Evolutionary conservation across 2,888 invertebrate species (phyloP), one percentile per base, ranked within the genome.

Genomic region (Chromoteleia sp.): DNA sequence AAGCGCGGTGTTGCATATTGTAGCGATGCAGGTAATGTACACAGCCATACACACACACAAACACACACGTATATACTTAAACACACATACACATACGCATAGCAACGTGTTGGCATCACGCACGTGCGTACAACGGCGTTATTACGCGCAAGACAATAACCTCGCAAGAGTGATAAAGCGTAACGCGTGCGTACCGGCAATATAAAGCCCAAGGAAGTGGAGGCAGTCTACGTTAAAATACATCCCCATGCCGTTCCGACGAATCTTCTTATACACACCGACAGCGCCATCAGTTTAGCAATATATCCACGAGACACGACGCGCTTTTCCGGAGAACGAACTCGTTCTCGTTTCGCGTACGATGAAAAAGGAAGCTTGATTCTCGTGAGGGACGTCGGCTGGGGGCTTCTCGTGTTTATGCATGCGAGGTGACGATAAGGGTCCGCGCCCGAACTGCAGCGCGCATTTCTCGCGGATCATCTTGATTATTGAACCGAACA

Each of bases 101-200:
- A 65, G 75, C 58, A 75, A 80, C 70, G 80, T 58, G 68, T 75
- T 21, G 63, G 61, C 58, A 75, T 59, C 75, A 81, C 81, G 75
- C 75, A 81, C 70, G 76, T 81, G 76, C 76, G 71, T 79, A 73
- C 36, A 52, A n/a, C 54, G 71, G 67, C 77, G 74, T 81, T 83
- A 84, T 83, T 78, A 85, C 86, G 84, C 85, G 84, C 85, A 82
- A 88, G 88, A 89, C 87, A 89, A 89, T 88, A 88, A 88, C 86
- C 86, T 85, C 84, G 86, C 85, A 83, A 84, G 87, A 87, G 88
- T 89, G 89, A 89, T 89, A 87, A 88, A 89, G 87, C 87, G 86
- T 87, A 86, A 88, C 86, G 88, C 87, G 87, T 88, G 87, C 86
- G 83, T 85, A 84, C 84, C 81, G 80, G 86, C 87, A 85, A 87